A percentile compares a stretch with the other conserved stretches of the same genome.
phyloP scores from a whole-genome alignment of 2,888 invertebrate species.

The Lottia gigantea region DNA sequence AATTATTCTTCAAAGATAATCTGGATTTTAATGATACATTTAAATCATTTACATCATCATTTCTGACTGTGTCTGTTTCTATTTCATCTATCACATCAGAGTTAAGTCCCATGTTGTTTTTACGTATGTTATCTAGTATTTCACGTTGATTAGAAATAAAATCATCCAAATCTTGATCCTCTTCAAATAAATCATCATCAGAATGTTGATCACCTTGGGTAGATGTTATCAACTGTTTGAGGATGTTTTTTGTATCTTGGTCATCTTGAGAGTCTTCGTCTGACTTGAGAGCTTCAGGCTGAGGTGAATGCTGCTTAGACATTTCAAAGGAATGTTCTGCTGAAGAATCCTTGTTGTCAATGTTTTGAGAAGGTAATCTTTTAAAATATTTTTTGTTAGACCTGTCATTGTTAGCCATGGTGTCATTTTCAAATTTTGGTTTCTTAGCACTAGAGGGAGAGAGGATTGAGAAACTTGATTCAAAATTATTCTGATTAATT shows the following conservation, averaged over 20 bases:
- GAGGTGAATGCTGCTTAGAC: background rate
- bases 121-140: conserved; percentile 5
- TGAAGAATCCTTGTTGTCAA: background rate
- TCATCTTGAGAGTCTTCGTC: no score
- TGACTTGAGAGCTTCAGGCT: no score
- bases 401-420: background rate
- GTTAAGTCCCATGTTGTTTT: background rate
- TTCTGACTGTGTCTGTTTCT: background rate
- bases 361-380: background rate
- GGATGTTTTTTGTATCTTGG: background rate
- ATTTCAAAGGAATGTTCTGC: background rate
- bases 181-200: background rate
- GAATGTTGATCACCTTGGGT: background rate
- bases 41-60: background rate
- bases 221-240: background rate
- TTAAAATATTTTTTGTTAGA: background rate
- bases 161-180: conserved; percentile 14
- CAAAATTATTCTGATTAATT: background rate
- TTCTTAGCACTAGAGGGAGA: conserved; percentile 7
- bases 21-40: background rate
- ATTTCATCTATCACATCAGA: background rate
- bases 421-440: background rate
- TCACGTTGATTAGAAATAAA: conserved; percentile 3
- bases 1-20: background rate
- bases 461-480: background rate